Conservation (phyloP, 2,113 vertebrate genomes). For the Capreolus pygargus region DNA sequence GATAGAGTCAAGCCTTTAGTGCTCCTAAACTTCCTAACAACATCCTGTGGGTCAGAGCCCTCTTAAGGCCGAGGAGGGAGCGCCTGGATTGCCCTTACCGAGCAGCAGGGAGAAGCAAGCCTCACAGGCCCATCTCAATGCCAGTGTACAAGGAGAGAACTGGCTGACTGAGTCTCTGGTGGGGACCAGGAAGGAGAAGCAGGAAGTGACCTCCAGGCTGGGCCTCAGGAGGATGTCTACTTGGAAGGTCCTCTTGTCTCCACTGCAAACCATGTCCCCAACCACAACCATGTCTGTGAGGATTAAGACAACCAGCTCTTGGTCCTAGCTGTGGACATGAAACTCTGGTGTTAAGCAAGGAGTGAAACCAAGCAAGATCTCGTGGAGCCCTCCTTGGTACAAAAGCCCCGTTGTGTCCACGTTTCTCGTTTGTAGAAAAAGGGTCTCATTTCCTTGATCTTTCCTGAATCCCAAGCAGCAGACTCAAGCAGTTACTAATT, state of each 20-base stretch:
- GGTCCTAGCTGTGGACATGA: too few species aligned
- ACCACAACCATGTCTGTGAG: accelerated
- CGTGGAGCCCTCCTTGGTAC: background rate
- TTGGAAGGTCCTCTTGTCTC: background rate
- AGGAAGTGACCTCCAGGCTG: background rate
- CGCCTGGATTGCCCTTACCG: accelerated
- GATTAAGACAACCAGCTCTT: background rate
- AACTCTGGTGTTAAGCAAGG: background rate
- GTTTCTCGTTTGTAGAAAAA: background rate
- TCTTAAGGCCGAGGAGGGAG: background rate
- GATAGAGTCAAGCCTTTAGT: background rate
- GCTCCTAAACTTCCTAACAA: accelerated
- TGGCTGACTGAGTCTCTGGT: accelerated
- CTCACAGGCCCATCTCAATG: background rate
- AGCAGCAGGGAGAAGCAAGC: accelerated
- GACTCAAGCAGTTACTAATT: background rate
- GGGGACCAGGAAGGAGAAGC: background rate
- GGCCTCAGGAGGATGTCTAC: accelerated
- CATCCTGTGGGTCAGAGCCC: background rate
- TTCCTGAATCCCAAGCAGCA: background rate
- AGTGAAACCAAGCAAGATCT: background rate
- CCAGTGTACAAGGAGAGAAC: accelerated
- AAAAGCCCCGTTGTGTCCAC: background rate
- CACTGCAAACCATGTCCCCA: background rate
- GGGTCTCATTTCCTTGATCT: background rate